Evolutionary conservation across 1,140 invertebrate genomes (phyloP).

Genomic region (Drosophila athabasca): DNA sequence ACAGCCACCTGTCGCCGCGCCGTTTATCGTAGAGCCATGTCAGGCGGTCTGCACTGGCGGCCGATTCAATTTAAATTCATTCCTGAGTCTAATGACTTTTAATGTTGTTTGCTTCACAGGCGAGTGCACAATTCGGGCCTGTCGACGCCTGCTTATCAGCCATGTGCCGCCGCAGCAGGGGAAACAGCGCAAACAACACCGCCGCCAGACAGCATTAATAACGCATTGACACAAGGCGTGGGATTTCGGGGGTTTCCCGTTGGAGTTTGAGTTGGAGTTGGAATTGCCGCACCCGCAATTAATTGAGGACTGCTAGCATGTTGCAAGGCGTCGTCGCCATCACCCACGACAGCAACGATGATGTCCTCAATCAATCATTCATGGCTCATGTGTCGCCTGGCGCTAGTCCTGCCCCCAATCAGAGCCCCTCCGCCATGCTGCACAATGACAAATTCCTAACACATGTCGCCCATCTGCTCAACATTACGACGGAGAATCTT

Average conservation of each 20-base stretch:
- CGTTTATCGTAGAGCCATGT: conserved; percentile 26
- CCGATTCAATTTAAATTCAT: conserved; percentile 73
- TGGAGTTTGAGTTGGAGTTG: conserved; percentile 1
- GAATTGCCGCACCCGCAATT: conserved; percentile 51
- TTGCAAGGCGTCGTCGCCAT: conserved; percentile 47
- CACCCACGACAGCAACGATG: conserved; percentile 55
- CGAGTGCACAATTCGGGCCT: conserved; percentile 66
- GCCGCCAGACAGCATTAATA: conserved; percentile 48
- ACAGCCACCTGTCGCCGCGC: conserved; percentile 48
- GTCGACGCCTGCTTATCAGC: conserved; percentile 68
- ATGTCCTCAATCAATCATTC: conserved; percentile 76
- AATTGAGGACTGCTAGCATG: conserved; percentile 68
- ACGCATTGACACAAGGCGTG: conserved; percentile 44
- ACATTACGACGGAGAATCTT: conserved; percentile 77
- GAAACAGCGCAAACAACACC: conserved; percentile 21
- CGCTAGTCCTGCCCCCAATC: conserved; percentile 18
- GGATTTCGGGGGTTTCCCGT: conserved; percentile 6
- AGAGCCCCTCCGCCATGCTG: conserved; percentile 18
- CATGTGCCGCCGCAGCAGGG: conserved; percentile 52
- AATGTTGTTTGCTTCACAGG: conserved; percentile 77
- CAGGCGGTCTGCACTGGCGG: neutral
- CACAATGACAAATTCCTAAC: conserved; percentile 73
- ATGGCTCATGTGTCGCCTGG: conserved; percentile 63
- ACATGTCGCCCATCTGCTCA: conserved; percentile 77
- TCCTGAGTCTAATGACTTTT: conserved; percentile 76